These are phyloP conservation scores for Salvelinus fontinalis DNA, from an alignment of 2,113 vertebrate genomes.

Conservation along the genomic window DNA sequence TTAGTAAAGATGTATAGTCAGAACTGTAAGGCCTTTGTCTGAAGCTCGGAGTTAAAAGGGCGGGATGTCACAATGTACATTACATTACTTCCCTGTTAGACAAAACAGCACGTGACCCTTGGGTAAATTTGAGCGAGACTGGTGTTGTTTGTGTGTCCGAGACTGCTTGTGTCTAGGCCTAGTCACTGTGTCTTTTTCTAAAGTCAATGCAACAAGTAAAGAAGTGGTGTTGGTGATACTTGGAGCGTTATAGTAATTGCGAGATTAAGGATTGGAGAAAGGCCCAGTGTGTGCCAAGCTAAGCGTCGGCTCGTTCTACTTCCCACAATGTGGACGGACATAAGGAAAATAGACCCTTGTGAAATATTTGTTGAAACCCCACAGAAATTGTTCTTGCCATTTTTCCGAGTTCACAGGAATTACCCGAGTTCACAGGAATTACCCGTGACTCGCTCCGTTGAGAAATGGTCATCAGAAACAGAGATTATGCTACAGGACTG, in stretches of 20 bases:
- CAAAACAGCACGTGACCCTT: slow-evolving; percentile 27
- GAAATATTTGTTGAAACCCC: not conserved
- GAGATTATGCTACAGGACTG: no score
- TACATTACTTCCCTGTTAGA: not conserved
- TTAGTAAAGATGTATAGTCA: slow-evolving; percentile 25
- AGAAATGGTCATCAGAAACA: no score
- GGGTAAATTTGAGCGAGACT: slow-evolving; percentile 35
- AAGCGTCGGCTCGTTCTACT: no score
- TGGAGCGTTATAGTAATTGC: no score
- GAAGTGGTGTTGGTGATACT: no score
- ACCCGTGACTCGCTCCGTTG: no score
- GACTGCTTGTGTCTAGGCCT: not conserved
- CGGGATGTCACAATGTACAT: not conserved
- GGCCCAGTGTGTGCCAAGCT: no score
- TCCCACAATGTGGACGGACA: no score
- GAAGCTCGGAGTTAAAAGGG: slow-evolving; percentile 12
- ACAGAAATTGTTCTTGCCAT: slow-evolving; percentile 21
- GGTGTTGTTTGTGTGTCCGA: not conserved
- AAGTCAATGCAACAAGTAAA: slow-evolving; percentile 34
- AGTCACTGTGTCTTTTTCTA: slow-evolving; percentile 9
- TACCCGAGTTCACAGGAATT: not conserved
- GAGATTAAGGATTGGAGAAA: no score
- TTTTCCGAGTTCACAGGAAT: not conserved
- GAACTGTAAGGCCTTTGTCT: slow-evolving; percentile 28
- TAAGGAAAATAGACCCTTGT: slow-evolving; percentile 16